These are phyloP conservation scores for Xenopus laevis DNA, from an alignment of 2,113 vertebrate species.

Conservation along the genomic window DNA sequence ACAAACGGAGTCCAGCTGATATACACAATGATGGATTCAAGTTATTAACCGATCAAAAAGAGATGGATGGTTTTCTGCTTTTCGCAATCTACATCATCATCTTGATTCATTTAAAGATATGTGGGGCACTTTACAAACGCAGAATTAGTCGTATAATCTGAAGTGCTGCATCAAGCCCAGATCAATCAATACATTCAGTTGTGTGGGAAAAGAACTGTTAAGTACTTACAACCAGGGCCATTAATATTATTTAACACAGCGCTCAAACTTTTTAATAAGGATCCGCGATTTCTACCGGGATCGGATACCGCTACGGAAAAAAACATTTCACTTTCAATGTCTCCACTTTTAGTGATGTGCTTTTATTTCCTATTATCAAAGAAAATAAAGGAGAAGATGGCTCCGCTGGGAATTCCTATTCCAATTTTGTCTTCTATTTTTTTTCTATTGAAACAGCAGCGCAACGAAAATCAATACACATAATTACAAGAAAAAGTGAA, in stretches of 20 bases:
- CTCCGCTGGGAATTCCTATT: constrained; percentile 14
- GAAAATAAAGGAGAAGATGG: constrained; percentile 21
- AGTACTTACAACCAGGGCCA: constrained; percentile 88
- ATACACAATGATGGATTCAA: constrained; percentile 96
- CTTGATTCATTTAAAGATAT: constrained; percentile 99
- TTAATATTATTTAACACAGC: constrained; percentile 99
- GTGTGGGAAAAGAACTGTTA: constrained; percentile 82
- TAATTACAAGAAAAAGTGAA: constrained; percentile 44
- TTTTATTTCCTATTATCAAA: constrained; percentile 30
- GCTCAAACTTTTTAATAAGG: constrained; percentile 85
- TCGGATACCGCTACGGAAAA: constrained; percentile 46
- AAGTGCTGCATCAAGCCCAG: constrained; percentile 74
- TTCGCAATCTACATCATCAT: constrained; percentile 99
- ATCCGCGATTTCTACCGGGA: constrained; percentile 64
- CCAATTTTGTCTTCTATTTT: constrained; percentile 44
- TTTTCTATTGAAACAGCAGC: constrained; percentile 44
- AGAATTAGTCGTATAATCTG: constrained; percentile 94
- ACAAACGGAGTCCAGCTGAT: constrained; percentile 64
- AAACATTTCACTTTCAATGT: constrained; percentile 29
- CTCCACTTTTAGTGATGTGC: constrained; percentile 15
- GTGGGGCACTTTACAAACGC: constrained; percentile 90
- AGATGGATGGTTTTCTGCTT: constrained; percentile 93
- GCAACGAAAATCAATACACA: constrained; percentile 41
- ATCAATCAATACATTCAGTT: constrained; percentile 97
- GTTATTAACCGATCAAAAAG: constrained; percentile 98